Percentiles rank a stretch among this genome's conserved stretches.
Evolutionary conservation across 2,888 invertebrate genomes (phyloP).

Genomic region (Teinopalpus imperialis): DNA sequence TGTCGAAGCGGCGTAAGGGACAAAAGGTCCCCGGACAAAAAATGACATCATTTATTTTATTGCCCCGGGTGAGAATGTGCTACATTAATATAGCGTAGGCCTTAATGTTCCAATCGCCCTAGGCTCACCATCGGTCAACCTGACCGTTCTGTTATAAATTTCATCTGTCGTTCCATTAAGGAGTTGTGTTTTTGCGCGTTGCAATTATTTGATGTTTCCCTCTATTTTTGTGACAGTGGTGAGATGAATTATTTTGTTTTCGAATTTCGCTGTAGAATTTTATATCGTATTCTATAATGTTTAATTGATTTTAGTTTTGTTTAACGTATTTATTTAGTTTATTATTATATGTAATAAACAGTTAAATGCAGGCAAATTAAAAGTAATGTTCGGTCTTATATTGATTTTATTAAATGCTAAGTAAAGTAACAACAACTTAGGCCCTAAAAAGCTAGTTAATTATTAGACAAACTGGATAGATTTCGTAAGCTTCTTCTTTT

Average conservation of each 20-base stretch:
- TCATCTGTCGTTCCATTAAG: conserved; percentile 32
- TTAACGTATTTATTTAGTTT: too few species aligned
- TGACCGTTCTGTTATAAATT: conserved; percentile 35
- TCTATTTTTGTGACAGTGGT: conserved; percentile 12
- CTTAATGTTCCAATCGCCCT: conserved; percentile 73
- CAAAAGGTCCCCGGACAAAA: conserved; percentile 74
- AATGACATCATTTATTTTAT: conserved; percentile 82
- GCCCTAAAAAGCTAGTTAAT: too few species aligned
- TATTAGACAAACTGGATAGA: too few species aligned
- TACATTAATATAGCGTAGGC: conserved; percentile 76
- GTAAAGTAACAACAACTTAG: too few species aligned
- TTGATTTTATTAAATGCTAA: too few species aligned
- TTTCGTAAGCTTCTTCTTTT: too few species aligned
- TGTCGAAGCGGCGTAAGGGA: conserved; percentile 62
- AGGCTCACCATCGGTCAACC: conserved; percentile 64
- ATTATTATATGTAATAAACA: too few species aligned
- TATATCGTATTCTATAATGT: too few species aligned
- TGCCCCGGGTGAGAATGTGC: conserved; percentile 76
- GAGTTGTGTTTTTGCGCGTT: conserved; percentile 30
- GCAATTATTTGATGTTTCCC: conserved; percentile 25
- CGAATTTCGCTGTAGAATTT: not conserved
- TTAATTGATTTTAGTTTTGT: too few species aligned
- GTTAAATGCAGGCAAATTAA: too few species aligned
- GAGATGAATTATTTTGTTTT: conserved; percentile 7
- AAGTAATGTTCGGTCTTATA: too few species aligned